These are phyloP conservation scores for Carcina quercana DNA, from an alignment of 2,888 invertebrate genomes.

Conservation along the genomic window DNA sequence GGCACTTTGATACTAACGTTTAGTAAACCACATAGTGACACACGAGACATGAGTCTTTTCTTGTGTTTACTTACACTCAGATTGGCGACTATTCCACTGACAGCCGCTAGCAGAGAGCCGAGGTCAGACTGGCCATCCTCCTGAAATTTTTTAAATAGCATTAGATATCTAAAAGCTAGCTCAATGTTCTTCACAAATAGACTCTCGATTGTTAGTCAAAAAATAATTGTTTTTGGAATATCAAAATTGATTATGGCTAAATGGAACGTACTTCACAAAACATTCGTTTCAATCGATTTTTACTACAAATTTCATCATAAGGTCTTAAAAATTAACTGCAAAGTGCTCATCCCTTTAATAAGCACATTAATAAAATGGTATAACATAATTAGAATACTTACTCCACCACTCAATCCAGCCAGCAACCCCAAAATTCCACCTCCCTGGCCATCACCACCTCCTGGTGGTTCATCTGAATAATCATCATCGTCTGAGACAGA, in stretches of 20 bases:
- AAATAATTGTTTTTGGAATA: too few relatives aligned
- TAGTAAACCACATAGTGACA: too few relatives aligned
- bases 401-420: constrained; percentile 61
- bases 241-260: too few relatives aligned
- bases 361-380: background rate
- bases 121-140: constrained; percentile 65
- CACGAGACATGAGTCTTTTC: too few relatives aligned
- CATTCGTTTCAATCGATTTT: too few relatives aligned
- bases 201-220: too few relatives aligned
- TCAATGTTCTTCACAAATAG: too few relatives aligned
- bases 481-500: constrained; percentile 20
- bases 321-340: too few relatives aligned
- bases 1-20: too few relatives aligned
- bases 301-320: too few relatives aligned
- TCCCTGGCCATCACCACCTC: constrained; percentile 57
- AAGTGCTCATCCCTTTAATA: too few relatives aligned
- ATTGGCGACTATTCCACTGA: constrained; percentile 59
- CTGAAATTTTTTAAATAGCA: constrained; percentile 29
- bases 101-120: constrained; percentile 55
- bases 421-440: constrained; percentile 61
- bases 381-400: constrained; percentile 35
- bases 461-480: constrained; percentile 48
- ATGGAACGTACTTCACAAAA: too few relatives aligned
- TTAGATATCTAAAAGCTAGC: background rate
- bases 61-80: constrained; percentile 64